phyloP scores from a whole-genome alignment of 2,888 invertebrate genomes.

The Diarsia dahlii region DNA sequence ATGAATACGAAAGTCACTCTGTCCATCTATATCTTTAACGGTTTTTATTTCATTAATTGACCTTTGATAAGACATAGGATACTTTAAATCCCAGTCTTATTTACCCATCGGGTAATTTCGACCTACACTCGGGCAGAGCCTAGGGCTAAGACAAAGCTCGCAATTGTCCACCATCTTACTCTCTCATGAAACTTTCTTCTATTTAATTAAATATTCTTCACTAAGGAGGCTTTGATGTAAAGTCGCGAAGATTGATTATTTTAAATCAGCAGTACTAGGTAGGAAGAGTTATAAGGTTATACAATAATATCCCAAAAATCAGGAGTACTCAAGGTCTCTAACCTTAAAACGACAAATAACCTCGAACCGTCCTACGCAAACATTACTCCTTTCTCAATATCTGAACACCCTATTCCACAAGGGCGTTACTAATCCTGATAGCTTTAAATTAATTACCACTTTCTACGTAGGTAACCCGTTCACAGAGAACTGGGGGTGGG shows the following conservation, averaged over 20 bases:
- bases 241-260: not conserved
- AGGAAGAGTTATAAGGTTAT: too few relatives aligned
- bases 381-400: not conserved
- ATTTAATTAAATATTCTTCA: too few relatives aligned
- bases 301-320: not conserved
- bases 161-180: not conserved
- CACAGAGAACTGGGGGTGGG: constrained; percentile 2
- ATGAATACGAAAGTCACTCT: not conserved
- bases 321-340: not conserved
- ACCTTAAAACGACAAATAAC: constrained; percentile 9
- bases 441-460: constrained; percentile 49
- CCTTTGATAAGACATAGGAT: not conserved
- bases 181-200: too few relatives aligned
- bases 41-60: not conserved
- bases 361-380: constrained; percentile 22
- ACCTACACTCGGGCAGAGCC: not conserved
- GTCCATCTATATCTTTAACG: not conserved
- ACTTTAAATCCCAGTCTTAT: not conserved
- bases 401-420: constrained; percentile 43
- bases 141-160: not conserved
- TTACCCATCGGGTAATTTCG: not conserved
- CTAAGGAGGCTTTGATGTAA: too few relatives aligned
- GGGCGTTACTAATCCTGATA: constrained; percentile 25
- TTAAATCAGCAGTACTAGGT: not conserved
- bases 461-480: constrained; percentile 36